Evolutionary conservation across 2,888 invertebrate genomes (phyloP), one percentile per base, ranked within the genome.

Genomic region (Timandra comae): DNA sequence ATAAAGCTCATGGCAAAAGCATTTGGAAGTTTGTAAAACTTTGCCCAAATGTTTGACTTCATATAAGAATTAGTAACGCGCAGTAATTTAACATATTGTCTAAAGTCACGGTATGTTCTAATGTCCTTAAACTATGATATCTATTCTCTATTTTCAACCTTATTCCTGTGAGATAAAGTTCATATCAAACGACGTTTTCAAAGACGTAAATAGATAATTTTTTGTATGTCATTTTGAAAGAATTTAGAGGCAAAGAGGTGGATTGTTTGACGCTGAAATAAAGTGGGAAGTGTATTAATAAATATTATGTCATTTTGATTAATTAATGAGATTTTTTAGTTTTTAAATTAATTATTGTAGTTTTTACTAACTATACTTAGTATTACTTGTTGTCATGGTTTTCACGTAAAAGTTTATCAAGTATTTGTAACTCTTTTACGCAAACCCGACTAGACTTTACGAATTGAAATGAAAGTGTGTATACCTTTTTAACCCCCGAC

Each of bases 41-140:
- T 47, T 49, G 43, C 52, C 62, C 71, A 70, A 76, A 76, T 68
- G 75, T 65, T 64, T 63, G 56, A 63, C 65, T 63, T 76, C 70
- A 64, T 59, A 63, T 61, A 61, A 68, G 70, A 61, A 72, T 76
- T 73, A 70, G 67, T 63, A 56, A 52, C 52, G 55, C 56, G 42
- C 52, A 63, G 62, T 71, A 46, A 46, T 49, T 46, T 46, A 49
- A 49, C 43, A 49, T 49, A 73, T 70, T 69, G 70, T 71, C 44
- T 54, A 28, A 30, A 52, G 61, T 50, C 59, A 61, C 52, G 59
- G 54, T 49, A 41, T 43, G 35, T 41, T 50, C 47, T 46, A 48
- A 53, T 46, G 22, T 30, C 29, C 34, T 32, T 29, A 11, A 37
- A 38, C 35, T 38, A 35, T 28, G 7, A 29, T 42, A 36, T 16